Percentiles rank a stretch among this genome's conserved stretches.
phyloP scores from a whole-genome alignment of 2,113 vertebrate species.

The Lepus americanus region DNA sequence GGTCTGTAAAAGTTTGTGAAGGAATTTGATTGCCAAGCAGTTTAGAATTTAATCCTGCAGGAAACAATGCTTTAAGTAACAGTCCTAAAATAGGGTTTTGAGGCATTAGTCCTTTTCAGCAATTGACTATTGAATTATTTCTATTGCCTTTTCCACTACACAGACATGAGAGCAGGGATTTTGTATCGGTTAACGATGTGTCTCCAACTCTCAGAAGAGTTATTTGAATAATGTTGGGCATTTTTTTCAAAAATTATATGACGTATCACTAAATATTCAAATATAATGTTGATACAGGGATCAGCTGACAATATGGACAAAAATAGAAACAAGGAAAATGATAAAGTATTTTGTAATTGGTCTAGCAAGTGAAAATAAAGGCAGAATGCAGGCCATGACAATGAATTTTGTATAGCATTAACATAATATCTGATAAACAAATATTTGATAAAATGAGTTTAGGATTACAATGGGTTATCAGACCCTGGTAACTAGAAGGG shows the following conservation, averaged over 20 bases:
- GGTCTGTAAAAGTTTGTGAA: background rate
- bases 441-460: background rate
- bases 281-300: background rate
- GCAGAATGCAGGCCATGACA: background rate
- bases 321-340: background rate
- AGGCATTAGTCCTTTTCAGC: background rate
- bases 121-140: background rate
- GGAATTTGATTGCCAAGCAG: background rate
- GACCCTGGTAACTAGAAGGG: background rate
- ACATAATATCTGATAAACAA: background rate
- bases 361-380: slow-evolving; percentile 7
- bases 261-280: background rate
- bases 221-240: background rate
- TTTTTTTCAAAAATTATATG: background rate
- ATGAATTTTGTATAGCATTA: slow-evolving; percentile 1
- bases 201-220: background rate
- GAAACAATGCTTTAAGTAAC: background rate
- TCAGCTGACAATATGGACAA: background rate
- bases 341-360: background rate
- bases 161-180: background rate
- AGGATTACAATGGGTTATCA: background rate
- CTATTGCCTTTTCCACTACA: background rate
- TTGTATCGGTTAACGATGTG: background rate
- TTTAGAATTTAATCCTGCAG: background rate
- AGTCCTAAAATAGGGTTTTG: background rate